A percentile compares a stretch with the other conserved stretches of the same genome.
Conservation (phyloP, 2,113 vertebrate species). For the Gorsachius goisagi region DNA sequence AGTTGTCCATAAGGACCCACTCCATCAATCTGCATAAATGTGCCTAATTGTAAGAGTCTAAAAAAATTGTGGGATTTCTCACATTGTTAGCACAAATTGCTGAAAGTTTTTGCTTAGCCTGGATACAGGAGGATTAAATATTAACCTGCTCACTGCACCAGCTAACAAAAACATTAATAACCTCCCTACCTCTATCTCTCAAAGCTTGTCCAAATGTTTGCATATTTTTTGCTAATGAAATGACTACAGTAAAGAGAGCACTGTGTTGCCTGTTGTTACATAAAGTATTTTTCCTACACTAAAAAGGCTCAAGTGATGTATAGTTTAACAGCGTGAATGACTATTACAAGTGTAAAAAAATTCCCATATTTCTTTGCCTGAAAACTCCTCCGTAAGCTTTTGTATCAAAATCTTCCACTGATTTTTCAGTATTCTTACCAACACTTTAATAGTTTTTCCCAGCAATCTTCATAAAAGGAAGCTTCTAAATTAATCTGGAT, state of each 20-base stretch:
- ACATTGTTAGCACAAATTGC: neutral
- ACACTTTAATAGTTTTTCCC: neutral
- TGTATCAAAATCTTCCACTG: neutral
- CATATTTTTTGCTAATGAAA: neutral
- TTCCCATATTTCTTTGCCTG: neutral
- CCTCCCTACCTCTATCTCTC: neutral
- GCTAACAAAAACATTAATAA: neutral
- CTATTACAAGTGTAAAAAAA: neutral
- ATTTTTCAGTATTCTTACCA: neutral
- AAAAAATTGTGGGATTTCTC: neutral
- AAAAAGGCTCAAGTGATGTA: accelerated
- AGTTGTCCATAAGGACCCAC: accelerated
- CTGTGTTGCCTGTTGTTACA: neutral
- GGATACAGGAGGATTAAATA: neutral
- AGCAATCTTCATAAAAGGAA: neutral
- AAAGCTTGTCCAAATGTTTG: neutral
- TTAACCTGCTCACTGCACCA: neutral
- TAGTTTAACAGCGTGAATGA: neutral
- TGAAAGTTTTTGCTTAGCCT: neutral
- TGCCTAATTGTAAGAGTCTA: neutral
- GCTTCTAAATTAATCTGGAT: neutral
- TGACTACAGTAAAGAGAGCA: neutral
- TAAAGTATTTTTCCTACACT: neutral
- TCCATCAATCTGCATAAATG: neutral
- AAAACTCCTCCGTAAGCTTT: neutral